Evolutionary conservation across 2,113 vertebrate genomes (phyloP), one percentile per base, ranked within the genome.

Genomic region (Dendrocopos noguchii): DNA sequence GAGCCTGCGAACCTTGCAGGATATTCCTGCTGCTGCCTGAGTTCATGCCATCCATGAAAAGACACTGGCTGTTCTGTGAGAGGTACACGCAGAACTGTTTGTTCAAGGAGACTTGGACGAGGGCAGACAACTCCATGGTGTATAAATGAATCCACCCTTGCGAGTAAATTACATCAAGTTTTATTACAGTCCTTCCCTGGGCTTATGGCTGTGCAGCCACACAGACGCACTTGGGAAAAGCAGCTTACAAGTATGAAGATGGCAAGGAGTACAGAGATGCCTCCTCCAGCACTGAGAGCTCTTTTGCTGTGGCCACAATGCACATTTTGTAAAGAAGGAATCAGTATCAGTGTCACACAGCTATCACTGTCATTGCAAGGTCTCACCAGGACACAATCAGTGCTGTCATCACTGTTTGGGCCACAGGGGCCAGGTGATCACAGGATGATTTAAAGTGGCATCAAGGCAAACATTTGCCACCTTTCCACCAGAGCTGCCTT

Each of bases 81-180:
- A 91, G 50, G 73, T 24, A 83, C 72, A 90, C 68, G 94, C 72
- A 74, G 65, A 84, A 56, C 1, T 33, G 73, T 68, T 94, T 92
- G 65, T 73, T 84, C 68, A 89, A 91, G 75, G 61, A 94, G 57
- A 80, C 53, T 74, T n/a, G 29, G 93, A 86, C 90, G 77, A 92
- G 73, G 39, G 78, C 65, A 83, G 81, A 75, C 44, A 96, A 74
- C 50, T 83, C 76, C 46, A 61, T 2, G 5, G 72, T 34, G 31
- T 65, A 63, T 59, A 90, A 92, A 80, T 44, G 22, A 90, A 84
- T 36, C 22, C 53, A 83, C 4, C 20, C 47, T 50, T 80, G 64
- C 0, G 0, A 92, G 93, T 60, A 79, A 91, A 94, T 68, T 67
- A 60, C 28, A 85, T 61, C 14, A 64, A 44, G 24, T 85, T 83